Evolutionary conservation across 2,888 invertebrate species (phyloP), one percentile per base, ranked within the genome.

Genomic region (Troides aeacus): DNA sequence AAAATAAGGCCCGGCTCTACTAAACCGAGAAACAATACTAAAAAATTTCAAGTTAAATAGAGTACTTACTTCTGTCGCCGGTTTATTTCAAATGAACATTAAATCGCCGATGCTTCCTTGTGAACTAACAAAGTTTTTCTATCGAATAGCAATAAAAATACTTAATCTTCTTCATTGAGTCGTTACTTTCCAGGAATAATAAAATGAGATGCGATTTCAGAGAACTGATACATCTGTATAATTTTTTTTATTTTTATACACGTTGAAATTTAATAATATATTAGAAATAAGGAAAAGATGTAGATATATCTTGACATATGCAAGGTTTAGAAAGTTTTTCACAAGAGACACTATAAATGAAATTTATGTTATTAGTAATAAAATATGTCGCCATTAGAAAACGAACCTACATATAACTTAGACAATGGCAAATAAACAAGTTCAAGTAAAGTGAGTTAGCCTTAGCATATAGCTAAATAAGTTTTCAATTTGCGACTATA

Each of bases 401-500:
- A 46, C 15, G 46, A 46, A 46, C 15, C 2, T 15, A 15, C 12
- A 46, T 12, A 42, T 15, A 46, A 46, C 15, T 46, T 46, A 46
- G 46, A 46, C 12, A 15, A 46, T 15, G 15, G 15, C 15, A 53
- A n/a, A 53, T n/a, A n/a, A 5, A 53, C n/a, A 53, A n/a, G 5
- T 18, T 53, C 5, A n/a, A 7, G n/a, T 53, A n/a, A n/a, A 46
- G 30, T 30, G 2, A 4, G 15, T 46, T 42, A 46, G 15, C 12
- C 15, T 46, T 1, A 15, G 15, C 46, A 46, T 10, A 39, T 1
- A 39, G 7, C 10, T 10, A 10, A 46, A 46, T 46, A 2, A 72
- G 73, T 72, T 71, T 66, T n/a, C 73, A 74, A 79, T 81, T 80
- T 80, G 80, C 73, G 75, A 74, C 3, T 12, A 18, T 53, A 18